Evolutionary conservation across 2,888 invertebrate species (phyloP).

Genomic region (Dysmachus trigonus): DNA sequence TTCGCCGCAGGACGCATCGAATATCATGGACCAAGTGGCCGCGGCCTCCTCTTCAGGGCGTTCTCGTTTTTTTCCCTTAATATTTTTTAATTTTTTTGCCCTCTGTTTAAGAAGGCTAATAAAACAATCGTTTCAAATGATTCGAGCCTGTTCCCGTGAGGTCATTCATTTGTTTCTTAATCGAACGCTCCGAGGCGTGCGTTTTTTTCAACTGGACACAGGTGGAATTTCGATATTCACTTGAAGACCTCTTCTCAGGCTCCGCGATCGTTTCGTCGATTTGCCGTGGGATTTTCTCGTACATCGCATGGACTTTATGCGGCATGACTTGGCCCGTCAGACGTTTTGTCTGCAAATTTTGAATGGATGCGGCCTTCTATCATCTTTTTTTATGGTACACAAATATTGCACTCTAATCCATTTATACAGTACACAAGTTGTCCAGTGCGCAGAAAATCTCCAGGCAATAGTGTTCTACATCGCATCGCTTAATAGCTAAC

Average conservation of each 20-base stretch:
- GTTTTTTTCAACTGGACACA: neutral
- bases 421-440: neutral
- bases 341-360: conserved; percentile 28
- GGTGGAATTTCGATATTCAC: conserved; percentile 29
- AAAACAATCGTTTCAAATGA: conserved; percentile 25
- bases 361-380: neutral
- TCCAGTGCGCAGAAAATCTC: neutral
- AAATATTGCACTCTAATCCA: neutral
- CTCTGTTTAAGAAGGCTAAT: conserved; percentile 28
- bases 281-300: conserved; percentile 33
- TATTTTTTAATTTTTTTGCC: neutral
- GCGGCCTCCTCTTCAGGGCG: conserved; percentile 1
- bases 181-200: neutral
- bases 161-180: conserved; percentile 35
- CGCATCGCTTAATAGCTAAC: neutral
- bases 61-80: neutral
- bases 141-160: conserved; percentile 4
- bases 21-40: conserved; percentile 39
- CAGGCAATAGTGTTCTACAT: neutral
- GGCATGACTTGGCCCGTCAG: conserved; percentile 7
- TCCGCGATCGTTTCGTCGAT: neutral
- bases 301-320: neutral
- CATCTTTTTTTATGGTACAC: neutral
- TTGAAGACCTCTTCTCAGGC: neutral
- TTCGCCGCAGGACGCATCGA: conserved; percentile 40